Percentiles rank a stretch among this genome's conserved stretches.
Evolutionary conservation across 2,113 vertebrate genomes (phyloP).

Genomic region (Centropus unirufus): DNA sequence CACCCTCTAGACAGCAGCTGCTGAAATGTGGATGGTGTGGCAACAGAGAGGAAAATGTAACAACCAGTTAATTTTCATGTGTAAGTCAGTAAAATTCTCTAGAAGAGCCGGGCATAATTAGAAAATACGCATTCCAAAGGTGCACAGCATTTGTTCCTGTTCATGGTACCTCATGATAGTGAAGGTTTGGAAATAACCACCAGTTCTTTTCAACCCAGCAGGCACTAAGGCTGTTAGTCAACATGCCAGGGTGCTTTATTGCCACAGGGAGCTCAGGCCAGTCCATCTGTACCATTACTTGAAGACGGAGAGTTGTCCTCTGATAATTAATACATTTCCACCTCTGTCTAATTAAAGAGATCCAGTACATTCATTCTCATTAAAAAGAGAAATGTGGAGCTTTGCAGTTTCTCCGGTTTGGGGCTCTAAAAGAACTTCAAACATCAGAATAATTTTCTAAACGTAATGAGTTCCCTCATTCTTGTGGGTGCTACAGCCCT

Average conservation of each 20-base stretch:
- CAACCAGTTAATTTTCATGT: not conserved
- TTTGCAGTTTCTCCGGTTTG: conserved; percentile 29
- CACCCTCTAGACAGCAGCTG: not conserved
- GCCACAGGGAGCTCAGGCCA: not conserved
- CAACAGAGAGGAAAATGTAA: not conserved
- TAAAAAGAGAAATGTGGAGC: conserved; percentile 23
- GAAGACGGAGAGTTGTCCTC: conserved; percentile 19
- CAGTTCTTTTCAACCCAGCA: not conserved
- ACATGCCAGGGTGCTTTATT: conserved; percentile 9
- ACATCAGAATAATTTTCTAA: conserved; percentile 60
- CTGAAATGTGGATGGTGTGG: not conserved
- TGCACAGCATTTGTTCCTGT: not conserved
- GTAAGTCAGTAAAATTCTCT: not conserved
- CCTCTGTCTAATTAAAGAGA: conserved; percentile 26
- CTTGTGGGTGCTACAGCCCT: conserved; percentile 10
- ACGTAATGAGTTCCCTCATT: conserved; percentile 52
- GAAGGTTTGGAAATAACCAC: not conserved
- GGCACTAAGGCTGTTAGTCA: conserved; percentile 11
- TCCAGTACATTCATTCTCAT: conserved; percentile 30
- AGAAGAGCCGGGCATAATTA: not conserved
- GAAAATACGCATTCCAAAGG: not conserved
- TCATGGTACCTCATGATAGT: not conserved
- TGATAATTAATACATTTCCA: conserved; percentile 43
- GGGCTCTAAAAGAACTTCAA: conserved; percentile 38
- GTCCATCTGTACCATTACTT: not conserved